Evolutionary conservation across 2,797 vertebrate species (phyloP).

Genomic region (Sylvia borin): DNA sequence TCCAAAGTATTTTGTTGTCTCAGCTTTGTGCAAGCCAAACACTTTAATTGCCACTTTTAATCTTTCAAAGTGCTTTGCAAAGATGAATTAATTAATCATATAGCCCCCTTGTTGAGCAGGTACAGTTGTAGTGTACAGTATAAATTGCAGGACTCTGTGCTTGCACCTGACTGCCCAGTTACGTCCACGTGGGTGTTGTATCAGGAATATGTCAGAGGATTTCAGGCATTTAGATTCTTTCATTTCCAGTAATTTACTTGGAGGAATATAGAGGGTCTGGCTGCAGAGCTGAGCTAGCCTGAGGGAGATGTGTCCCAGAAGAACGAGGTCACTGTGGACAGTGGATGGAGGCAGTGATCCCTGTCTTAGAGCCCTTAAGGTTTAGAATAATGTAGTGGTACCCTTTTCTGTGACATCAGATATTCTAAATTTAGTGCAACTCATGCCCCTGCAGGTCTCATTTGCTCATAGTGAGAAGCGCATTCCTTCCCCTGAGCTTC

Average conservation of each 20-base stretch:
- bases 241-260: not conserved
- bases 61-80: conserved; percentile 50
- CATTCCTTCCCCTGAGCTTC: not conserved
- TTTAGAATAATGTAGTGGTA: not conserved
- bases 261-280: not conserved
- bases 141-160: not conserved
- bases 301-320: not conserved
- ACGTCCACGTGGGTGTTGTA: not conserved
- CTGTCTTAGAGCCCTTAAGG: not conserved
- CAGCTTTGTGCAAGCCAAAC: conserved; percentile 56
- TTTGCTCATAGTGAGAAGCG: not conserved
- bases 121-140: not conserved
- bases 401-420: not conserved
- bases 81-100: conserved; percentile 42
- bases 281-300: not conserved
- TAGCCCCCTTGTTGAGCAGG: conserved; percentile 6
- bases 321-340: not conserved
- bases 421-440: not conserved
- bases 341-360: not conserved
- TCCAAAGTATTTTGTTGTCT: conserved; percentile 53
- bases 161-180: not conserved
- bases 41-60: conserved; percentile 48
- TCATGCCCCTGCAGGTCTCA: not conserved
- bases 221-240: not conserved
- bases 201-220: not conserved